phyloP scores from a whole-genome alignment of 2,797 vertebrate genomes.

The Rhinichthys osculus region DNA sequence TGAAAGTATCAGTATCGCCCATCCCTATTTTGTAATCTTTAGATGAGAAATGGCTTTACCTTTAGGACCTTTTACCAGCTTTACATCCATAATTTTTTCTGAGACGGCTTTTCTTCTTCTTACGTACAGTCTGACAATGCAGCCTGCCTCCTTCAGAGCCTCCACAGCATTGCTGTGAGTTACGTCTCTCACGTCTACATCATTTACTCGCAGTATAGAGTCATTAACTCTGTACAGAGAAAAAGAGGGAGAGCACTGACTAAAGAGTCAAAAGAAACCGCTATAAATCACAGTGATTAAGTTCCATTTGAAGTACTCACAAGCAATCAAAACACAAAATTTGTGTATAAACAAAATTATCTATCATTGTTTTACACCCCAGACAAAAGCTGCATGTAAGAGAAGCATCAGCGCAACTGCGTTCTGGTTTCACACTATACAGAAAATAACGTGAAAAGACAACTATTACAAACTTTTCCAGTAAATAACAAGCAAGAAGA shows the following conservation, averaged over 20 bases:
- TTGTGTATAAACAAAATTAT: not conserved
- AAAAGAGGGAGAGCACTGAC: not conserved
- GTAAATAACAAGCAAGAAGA: not conserved
- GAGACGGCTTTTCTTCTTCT: slow-evolving; percentile 88
- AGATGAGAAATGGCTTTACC: slow-evolving; percentile 72
- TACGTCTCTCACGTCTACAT: slow-evolving; percentile 92
- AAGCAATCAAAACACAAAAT: not conserved
- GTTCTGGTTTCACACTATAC: not conserved
- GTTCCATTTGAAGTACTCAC: not conserved
- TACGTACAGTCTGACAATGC: slow-evolving; percentile 90
- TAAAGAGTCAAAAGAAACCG: not conserved
- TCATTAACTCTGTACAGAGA: slow-evolving; percentile 89
- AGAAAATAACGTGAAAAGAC: not conserved
- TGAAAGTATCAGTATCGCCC: too few species aligned
- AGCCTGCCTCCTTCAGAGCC: slow-evolving; percentile 94
- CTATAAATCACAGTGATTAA: not conserved
- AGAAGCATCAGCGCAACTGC: not conserved
- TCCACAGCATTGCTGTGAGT: slow-evolving; percentile 97
- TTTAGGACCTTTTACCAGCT: slow-evolving; percentile 97
- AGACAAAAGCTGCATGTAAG: not conserved
- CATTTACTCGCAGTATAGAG: slow-evolving; percentile 94
- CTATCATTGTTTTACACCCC: not conserved
- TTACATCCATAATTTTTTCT: slow-evolving; percentile 94
- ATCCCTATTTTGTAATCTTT: not conserved
- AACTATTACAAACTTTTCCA: not conserved